Conservation (phyloP, 2,797 vertebrate genomes). For the Hydrophis major region DNA sequence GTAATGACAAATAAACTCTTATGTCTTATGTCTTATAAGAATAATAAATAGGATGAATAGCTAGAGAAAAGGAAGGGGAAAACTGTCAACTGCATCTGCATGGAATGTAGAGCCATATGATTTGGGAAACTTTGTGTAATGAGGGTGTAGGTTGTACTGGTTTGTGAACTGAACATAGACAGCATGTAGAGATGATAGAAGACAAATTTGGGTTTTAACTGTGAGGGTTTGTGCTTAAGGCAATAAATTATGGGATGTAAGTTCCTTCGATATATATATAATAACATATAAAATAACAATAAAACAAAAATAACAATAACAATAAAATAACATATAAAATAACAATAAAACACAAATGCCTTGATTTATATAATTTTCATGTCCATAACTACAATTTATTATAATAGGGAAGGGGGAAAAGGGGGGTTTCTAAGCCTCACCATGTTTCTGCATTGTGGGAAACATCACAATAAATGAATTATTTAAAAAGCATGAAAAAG, state of each 20-base stretch:
- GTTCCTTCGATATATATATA: background rate
- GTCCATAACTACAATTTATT: constrained; percentile 3
- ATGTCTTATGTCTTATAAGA: background rate
- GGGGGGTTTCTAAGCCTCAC: background rate
- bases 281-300: background rate
- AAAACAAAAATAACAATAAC: constrained; percentile 1
- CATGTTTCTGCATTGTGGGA: background rate
- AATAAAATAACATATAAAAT: constrained; percentile 3
- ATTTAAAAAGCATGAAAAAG: background rate
- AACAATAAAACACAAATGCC: background rate
- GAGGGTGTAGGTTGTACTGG: background rate
- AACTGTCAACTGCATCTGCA: background rate
- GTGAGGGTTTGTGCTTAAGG: background rate
- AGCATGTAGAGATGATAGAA: background rate
- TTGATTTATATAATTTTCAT: background rate
- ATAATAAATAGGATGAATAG: background rate
- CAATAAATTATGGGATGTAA: background rate
- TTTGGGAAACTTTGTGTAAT: background rate
- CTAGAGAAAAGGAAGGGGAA: background rate
- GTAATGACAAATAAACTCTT: too few relatives aligned
- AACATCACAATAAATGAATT: background rate
- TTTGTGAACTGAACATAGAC: background rate
- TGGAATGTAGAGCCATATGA: background rate
- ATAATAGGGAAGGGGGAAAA: constrained; percentile 4
- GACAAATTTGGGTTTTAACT: constrained; percentile 10